Percentiles rank a stretch among this genome's conserved stretches.
Evolutionary conservation across 53 echinoderm and acorn worm genomes (phyloP).

Genomic region (Stichopus horrens): DNA sequence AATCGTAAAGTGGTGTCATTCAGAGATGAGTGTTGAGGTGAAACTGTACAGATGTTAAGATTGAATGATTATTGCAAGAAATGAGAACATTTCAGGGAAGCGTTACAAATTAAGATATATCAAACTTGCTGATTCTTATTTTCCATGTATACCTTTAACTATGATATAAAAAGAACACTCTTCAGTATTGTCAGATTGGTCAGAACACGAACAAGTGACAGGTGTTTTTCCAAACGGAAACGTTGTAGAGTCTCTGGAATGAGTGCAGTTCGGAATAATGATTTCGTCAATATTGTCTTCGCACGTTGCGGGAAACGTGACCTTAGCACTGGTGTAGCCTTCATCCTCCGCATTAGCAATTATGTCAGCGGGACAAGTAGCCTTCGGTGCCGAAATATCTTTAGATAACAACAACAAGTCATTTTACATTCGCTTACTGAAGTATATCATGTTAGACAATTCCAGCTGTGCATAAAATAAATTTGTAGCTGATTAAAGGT

Average conservation of each 20-base stretch:
- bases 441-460: too few species aligned
- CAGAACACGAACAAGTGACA: background rate
- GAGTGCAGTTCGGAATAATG: background rate
- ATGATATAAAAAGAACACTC: constrained; percentile 7
- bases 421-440: too few species aligned
- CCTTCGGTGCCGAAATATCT: background rate
- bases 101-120: too few species aligned
- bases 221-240: background rate
- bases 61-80: too few species aligned
- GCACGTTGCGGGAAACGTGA: background rate
- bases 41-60: too few species aligned
- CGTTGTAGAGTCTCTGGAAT: background rate
- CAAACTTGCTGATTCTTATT: too few species aligned
- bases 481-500: too few species aligned
- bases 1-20: too few species aligned
- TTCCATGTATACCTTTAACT: background rate
- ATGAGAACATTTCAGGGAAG: too few species aligned
- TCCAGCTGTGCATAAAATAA: too few species aligned
- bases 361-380: background rate
- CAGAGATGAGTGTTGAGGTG: too few species aligned
- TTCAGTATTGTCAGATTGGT: background rate
- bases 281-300: background rate
- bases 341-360: background rate
- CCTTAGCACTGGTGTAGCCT: background rate
- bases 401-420: background rate